A percentile compares a stretch with the other conserved stretches of the same genome.
Conservation (phyloP, 2,113 vertebrate species). For the Miniopterus natalensis region DNA sequence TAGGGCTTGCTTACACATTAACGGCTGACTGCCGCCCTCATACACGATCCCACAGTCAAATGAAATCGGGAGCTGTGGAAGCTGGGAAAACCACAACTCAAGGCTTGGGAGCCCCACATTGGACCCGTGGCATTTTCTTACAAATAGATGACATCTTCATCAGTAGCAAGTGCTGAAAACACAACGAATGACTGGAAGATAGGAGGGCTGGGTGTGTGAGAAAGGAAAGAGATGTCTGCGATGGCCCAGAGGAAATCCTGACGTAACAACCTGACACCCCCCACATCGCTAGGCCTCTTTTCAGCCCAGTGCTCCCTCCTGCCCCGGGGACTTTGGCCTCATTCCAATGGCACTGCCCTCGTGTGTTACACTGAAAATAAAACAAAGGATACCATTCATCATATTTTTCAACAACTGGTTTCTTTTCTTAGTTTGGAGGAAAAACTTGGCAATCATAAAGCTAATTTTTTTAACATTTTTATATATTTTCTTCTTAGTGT, state of each 20-base stretch:
- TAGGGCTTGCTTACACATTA: not conserved
- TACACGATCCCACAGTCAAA: not conserved
- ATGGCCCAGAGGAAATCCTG: constrained; percentile 40
- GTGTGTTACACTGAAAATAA: constrained; percentile 49
- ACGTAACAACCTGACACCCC: not conserved
- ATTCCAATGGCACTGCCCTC: not conserved
- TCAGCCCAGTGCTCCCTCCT: not conserved
- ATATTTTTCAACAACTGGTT: constrained; percentile 75
- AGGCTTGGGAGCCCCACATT: constrained; percentile 32
- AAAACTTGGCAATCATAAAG: constrained; percentile 68
- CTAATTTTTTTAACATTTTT: constrained; percentile 67
- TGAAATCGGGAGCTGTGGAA: not conserved
- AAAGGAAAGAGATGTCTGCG: not conserved
- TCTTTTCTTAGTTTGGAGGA: constrained; percentile 67
- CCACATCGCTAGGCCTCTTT: not conserved
- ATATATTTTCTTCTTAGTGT: constrained; percentile 75
- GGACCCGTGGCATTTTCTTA: constrained; percentile 20
- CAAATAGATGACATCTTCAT: constrained; percentile 66
- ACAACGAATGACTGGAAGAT: not conserved
- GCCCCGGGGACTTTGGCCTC: constrained; percentile 17
- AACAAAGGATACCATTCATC: constrained; percentile 73
- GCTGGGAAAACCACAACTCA: constrained; percentile 64
- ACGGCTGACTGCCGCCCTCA: constrained; percentile 53
- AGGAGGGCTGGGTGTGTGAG: not conserved
- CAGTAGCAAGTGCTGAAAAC: constrained; percentile 60